A percentile compares a stretch with the other conserved stretches of the same genome.
Conservation (phyloP, 2,888 invertebrate species). For the Cosmorhoe ocellata region DNA sequence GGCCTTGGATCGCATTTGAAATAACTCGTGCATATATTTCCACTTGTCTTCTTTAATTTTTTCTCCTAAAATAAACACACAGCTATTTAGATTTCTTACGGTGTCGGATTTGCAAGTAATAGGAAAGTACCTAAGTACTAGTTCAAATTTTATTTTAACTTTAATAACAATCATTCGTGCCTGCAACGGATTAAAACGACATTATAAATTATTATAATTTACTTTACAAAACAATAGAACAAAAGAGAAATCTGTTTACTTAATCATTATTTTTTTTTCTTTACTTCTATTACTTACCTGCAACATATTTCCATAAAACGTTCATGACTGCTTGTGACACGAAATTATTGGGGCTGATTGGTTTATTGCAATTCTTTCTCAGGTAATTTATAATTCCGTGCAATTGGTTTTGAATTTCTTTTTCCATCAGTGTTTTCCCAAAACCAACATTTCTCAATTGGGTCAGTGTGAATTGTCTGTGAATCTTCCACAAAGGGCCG, state of each 20-base stretch:
- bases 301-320: conserved; percentile 86
- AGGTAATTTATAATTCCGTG: conserved; percentile 73
- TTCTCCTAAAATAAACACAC: conserved; percentile 57
- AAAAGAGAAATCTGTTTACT: too few relatives aligned
- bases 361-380: conserved; percentile 45
- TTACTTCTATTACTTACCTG: too few relatives aligned
- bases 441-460: conserved; percentile 85
- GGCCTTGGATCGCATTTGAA: conserved; percentile 61
- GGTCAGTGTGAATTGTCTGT: conserved; percentile 85
- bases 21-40: conserved; percentile 52
- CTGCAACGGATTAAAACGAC: too few relatives aligned
- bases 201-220: too few relatives aligned
- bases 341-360: conserved; percentile 75
- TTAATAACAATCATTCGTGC: too few relatives aligned
- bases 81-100: too few relatives aligned
- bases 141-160: too few relatives aligned
- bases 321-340: conserved; percentile 86
- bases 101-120: too few relatives aligned
- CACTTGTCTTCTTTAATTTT: conserved; percentile 82
- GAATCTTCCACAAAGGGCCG: conserved; percentile 85
- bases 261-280: too few relatives aligned
- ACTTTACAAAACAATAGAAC: too few relatives aligned
- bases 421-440: conserved; percentile 84
- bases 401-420: conserved; percentile 82
- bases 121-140: too few relatives aligned